phyloP scores from a whole-genome alignment of 53 echinoderm and acorn worm genomes.

The Echinarachnius parma region DNA sequence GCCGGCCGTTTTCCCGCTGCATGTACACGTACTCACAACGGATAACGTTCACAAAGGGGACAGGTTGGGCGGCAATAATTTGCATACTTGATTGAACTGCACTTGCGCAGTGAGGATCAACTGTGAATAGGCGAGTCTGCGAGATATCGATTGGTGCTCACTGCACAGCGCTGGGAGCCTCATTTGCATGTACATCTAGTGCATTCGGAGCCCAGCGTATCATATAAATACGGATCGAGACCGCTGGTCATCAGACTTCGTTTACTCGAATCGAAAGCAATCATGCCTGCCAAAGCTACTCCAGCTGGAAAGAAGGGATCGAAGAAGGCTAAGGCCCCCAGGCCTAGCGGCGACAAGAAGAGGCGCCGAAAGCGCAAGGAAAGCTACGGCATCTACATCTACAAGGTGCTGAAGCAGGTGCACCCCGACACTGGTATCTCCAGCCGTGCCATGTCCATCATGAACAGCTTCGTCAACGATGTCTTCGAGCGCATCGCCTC shows the following conservation, averaged over 20 bases:
- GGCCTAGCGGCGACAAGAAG: constrained; percentile 47
- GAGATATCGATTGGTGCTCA: constrained; percentile 5
- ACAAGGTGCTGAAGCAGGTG: constrained; percentile 90
- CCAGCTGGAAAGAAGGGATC: constrained; percentile 79
- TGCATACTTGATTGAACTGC: constrained; percentile 31
- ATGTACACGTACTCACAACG: too few relatives aligned
- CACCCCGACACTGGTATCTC: constrained; percentile 95
- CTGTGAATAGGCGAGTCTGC: too few relatives aligned
- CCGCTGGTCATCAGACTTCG: constrained; percentile 1
- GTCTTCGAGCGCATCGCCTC: constrained; percentile 80
- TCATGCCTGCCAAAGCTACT: constrained; percentile 72
- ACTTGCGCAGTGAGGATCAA: constrained; percentile 10
- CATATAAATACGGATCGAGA: constrained; percentile 23
- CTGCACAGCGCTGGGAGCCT: constrained; percentile 6
- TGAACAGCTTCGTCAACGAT: constrained; percentile 91
- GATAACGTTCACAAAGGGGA: not conserved
- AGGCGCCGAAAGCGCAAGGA: constrained; percentile 68
- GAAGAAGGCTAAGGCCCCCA: constrained; percentile 65
- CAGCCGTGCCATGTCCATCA: constrained; percentile 70
- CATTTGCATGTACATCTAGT: constrained; percentile 13
- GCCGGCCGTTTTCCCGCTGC: too few relatives aligned
- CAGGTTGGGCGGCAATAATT: constrained; percentile 15
- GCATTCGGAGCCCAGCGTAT: constrained; percentile 1
- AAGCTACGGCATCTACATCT: constrained; percentile 88
- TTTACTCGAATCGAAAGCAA: constrained; percentile 6